Evolutionary conservation across 2,888 invertebrate species (phyloP).

Genomic region (Pheosia tremula): DNA sequence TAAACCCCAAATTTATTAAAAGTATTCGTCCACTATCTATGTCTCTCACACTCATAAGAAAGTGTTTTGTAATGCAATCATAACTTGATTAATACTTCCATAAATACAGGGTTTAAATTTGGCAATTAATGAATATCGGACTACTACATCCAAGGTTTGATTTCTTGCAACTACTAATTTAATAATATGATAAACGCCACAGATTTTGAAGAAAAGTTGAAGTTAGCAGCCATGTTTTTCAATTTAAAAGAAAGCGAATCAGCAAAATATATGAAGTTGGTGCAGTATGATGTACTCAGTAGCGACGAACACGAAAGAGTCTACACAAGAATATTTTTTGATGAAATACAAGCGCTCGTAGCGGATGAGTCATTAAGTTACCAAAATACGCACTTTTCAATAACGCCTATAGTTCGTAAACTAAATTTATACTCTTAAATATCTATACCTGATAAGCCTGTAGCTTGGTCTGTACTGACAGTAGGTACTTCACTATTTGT

Average conservation of each 20-base stretch:
- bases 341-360: constrained; percentile 73
- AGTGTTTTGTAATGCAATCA: too few relatives aligned
- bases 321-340: constrained; percentile 74
- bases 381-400: constrained; percentile 74
- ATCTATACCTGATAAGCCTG: too few relatives aligned
- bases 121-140: too few relatives aligned
- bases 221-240: constrained; percentile 66
- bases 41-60: too few relatives aligned
- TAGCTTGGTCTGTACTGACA: too few relatives aligned
- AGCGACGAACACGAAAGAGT: constrained; percentile 73
- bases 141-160: too few relatives aligned
- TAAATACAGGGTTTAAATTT: too few relatives aligned
- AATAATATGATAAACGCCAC: not conserved
- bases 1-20: too few relatives aligned
- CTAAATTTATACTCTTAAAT: not conserved
- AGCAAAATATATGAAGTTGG: constrained; percentile 62
- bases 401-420: constrained; percentile 79
- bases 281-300: constrained; percentile 69
- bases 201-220: constrained; percentile 78
- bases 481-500: too few relatives aligned
- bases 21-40: too few relatives aligned
- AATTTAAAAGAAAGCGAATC: constrained; percentile 67
- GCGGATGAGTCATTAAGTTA: constrained; percentile 68
- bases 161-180: not conserved
- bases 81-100: too few relatives aligned